A percentile compares a stretch with the other conserved stretches of the same genome.
These are phyloP conservation scores for Lepilemur ruficaudatus DNA, from an alignment of 2,797 vertebrate species.

Conservation along the genomic window DNA sequence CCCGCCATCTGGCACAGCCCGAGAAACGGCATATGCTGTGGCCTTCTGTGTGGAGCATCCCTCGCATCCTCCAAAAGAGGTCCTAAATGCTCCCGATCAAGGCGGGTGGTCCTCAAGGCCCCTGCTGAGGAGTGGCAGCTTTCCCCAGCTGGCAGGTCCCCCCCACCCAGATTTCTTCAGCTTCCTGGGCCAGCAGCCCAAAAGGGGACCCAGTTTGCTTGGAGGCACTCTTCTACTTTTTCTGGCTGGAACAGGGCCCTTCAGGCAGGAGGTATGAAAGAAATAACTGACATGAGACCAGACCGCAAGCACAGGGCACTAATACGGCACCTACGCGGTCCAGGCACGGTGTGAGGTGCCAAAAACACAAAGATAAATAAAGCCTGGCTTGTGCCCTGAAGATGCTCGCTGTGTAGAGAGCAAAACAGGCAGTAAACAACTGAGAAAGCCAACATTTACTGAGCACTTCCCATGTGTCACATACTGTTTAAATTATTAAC, in stretches of 20 bases:
- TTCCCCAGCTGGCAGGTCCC: neutral
- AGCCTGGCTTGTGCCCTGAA: neutral
- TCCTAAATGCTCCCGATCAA: neutral
- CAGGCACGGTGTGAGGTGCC: neutral
- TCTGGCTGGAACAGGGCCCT: neutral
- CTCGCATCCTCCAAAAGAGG: slow-evolving; percentile 24
- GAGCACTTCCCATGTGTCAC: accelerated
- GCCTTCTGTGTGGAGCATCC: neutral
- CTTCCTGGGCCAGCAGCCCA: neutral
- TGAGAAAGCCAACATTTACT: too few relatives aligned
- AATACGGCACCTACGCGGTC: neutral
- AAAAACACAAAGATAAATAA: neutral
- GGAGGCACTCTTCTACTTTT: neutral
- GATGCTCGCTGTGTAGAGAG: neutral
- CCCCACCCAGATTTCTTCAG: neutral
- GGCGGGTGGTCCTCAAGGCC: neutral
- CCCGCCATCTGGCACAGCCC: slow-evolving; percentile 59
- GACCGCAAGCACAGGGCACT: neutral
- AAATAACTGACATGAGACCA: neutral
- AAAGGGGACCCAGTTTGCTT: neutral
- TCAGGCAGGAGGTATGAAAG: neutral
- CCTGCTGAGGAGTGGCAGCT: neutral
- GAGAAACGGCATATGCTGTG: slow-evolving; percentile 34
- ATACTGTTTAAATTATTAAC: neutral
- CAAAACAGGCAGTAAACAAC: neutral